Evolutionary conservation across 1,140 invertebrate genomes (phyloP).

Genomic region (Neocloeon triangulifer): DNA sequence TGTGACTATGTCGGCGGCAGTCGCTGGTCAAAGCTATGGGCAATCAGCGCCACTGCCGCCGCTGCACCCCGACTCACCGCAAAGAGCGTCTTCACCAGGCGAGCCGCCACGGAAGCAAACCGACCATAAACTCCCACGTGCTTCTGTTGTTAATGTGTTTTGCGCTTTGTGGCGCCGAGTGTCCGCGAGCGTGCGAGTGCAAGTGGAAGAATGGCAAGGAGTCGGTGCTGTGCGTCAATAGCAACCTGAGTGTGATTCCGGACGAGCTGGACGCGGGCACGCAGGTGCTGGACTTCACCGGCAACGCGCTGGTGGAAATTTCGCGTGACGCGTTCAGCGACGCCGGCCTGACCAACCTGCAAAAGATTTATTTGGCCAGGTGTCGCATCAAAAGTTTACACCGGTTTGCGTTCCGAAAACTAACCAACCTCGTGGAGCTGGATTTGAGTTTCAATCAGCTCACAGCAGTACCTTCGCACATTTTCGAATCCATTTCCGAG

Average conservation of each 20-base stretch:
- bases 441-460: slow-evolving; percentile 52
- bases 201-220: slow-evolving; percentile 71
- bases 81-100: too few species aligned
- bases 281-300: slow-evolving; percentile 50
- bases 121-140: too few species aligned
- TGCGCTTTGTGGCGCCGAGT: slow-evolving; percentile 22
- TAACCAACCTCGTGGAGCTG: slow-evolving; percentile 52
- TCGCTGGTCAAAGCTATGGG: too few species aligned
- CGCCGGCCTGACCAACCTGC: slow-evolving; percentile 48
- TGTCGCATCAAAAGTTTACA: slow-evolving; percentile 36
- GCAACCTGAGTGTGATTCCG: slow-evolving; percentile 43
- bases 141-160: neutral
- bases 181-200: slow-evolving; percentile 51
- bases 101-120: too few species aligned
- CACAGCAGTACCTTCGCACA: slow-evolving; percentile 37
- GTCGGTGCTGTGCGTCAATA: slow-evolving; percentile 47
- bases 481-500: slow-evolving; percentile 42
- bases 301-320: slow-evolving; percentile 39
- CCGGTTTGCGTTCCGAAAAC: slow-evolving; percentile 35
- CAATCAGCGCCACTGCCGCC: too few species aligned
- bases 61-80: too few species aligned
- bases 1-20: too few species aligned
- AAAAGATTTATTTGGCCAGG: slow-evolving; percentile 45
- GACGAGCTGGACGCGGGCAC: slow-evolving; percentile 42
- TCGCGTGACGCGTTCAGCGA: slow-evolving; percentile 43